Evolutionary conservation across 1,140 invertebrate species (phyloP), one percentile per base, ranked within the genome.

Genomic region (Maconellicoccus hirsutus): DNA sequence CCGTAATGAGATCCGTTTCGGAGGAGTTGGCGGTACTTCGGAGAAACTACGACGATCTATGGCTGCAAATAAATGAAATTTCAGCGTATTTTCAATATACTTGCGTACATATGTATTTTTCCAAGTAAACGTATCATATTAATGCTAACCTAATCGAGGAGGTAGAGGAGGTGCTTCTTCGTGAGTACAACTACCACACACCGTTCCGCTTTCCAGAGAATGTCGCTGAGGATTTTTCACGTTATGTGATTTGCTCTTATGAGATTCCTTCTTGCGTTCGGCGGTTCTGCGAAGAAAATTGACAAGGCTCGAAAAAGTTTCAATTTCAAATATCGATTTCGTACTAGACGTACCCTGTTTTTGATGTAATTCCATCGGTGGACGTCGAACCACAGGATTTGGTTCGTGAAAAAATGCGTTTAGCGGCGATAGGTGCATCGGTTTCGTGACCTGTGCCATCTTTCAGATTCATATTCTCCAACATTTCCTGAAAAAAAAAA

Each of bases 211-310:
- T 16, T 66, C 61, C 3, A 66, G 7, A 1, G 61, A 66, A 66
- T 66, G 25, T 23, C 61, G 10, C 23, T 63, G 16, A 14, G 25
- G 7, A 33, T 63, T 33, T 63, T n/a, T 69, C 0, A 66, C 70
- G 69, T 69, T 77, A 85, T 78, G 0, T 85, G 85, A 25, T 85
- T 85, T 71, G 86, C 74, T 0, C 85, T 84, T 0, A 84, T 84
- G 72, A 83, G 82, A 71, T 84, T 83, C 2, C n/a, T 70, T 26
- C 23, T 69, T 66, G 80, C 79, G 73, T 86, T 84, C 33, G 83
- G 82, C 85, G 85, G 86, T 0, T 84, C 83, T 83, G 26, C 66
- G 71, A 71, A 66, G n/a, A n/a, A 42, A 6, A 71, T 33, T 39
- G 12, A 21, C 39, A 38, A 66, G 10, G 6, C 33, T 16, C n/a